These are phyloP conservation scores for Candidula unifasciata DNA, from an alignment of 2,888 invertebrate species.

Conservation along the genomic window DNA sequence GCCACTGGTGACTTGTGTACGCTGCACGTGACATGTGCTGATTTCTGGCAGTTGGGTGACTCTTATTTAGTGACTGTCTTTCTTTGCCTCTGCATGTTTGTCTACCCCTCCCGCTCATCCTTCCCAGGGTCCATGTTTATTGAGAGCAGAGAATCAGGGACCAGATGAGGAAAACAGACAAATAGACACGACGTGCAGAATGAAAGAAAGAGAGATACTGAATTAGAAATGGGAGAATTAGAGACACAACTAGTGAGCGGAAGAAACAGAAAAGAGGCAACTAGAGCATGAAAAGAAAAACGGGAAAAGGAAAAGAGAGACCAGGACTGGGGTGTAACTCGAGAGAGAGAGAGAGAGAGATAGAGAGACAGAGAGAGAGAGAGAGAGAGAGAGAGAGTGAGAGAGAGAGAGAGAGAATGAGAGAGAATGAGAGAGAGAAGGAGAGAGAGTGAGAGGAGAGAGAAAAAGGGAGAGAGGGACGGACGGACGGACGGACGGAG, in stretches of 20 bases:
- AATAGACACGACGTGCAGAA: neutral
- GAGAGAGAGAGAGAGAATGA: conserved; percentile 18
- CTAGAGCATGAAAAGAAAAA: too few relatives aligned
- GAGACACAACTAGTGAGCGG: neutral
- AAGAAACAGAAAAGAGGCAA: too few relatives aligned
- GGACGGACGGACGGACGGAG: neutral
- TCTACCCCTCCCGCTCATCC: too few relatives aligned
- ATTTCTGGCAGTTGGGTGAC: too few relatives aligned
- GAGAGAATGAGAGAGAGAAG: neutral
- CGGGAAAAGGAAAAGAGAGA: neutral
- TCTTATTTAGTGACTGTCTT: too few relatives aligned
- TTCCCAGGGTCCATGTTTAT: too few relatives aligned
- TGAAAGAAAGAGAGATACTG: neutral
- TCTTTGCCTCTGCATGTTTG: too few relatives aligned
- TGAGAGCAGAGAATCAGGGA: too few relatives aligned
- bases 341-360: neutral
- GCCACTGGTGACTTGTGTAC: too few relatives aligned
- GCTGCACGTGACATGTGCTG: too few relatives aligned
- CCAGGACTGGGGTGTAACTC: neutral
- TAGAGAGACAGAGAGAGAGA: neutral
- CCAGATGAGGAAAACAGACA: too few relatives aligned
- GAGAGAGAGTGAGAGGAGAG: neutral
- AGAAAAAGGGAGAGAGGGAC: neutral
- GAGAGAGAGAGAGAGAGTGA: conserved; percentile 12
- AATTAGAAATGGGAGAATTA: neutral